Percentiles rank a stretch among this genome's conserved stretches.
These are phyloP conservation scores for Listronotus oregonensis DNA, from an alignment of 1,140 invertebrate genomes.

Conservation along the genomic window DNA sequence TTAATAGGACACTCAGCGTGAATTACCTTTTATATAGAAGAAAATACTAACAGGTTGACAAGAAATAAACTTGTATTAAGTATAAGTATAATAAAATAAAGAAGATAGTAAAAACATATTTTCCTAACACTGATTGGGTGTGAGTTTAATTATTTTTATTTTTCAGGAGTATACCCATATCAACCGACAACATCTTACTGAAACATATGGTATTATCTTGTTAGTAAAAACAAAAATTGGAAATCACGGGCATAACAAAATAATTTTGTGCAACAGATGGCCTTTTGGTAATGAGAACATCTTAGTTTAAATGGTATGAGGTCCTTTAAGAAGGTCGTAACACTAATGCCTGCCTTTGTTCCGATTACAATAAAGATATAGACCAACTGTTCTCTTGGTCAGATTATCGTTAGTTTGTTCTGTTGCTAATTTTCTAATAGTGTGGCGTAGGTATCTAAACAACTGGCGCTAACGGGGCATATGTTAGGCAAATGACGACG, in stretches of 20 bases:
- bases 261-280: constrained; percentile 11
- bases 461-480: neutral
- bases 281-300: neutral
- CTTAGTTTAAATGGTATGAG: constrained; percentile 8
- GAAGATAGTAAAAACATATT: too few species aligned
- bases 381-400: constrained; percentile 11
- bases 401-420: neutral
- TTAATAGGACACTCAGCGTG: too few species aligned
- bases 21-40: too few species aligned
- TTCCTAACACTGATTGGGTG: too few species aligned
- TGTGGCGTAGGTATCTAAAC: neutral
- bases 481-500: neutral
- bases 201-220: too few species aligned
- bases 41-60: too few species aligned
- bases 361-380: constrained; percentile 8
- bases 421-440: constrained; percentile 10
- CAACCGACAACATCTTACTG: too few species aligned
- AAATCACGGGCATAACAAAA: constrained; percentile 7
- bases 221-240: constrained; percentile 1
- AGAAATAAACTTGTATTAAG: too few species aligned
- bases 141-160: too few species aligned
- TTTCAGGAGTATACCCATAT: too few species aligned
- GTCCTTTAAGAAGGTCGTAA: constrained; percentile 8
- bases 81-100: too few species aligned
- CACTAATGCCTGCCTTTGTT: constrained; percentile 9